These are phyloP conservation scores for Tenthredo notha DNA, from an alignment of 2,888 invertebrate genomes.

Conservation along the genomic window DNA sequence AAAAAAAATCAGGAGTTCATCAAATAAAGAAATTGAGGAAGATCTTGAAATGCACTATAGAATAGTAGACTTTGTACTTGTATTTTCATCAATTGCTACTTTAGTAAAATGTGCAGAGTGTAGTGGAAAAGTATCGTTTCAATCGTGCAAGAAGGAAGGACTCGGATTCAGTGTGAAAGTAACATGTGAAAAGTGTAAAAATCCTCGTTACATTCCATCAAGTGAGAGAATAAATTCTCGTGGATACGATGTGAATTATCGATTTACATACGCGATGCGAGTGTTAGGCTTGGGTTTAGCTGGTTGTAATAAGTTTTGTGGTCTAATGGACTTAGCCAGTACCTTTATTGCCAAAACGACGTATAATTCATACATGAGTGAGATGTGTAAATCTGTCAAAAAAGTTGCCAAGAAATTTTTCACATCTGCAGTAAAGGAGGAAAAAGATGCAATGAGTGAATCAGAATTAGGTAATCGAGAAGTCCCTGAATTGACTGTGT, in stretches of 20 bases:
- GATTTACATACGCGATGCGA: constrained; percentile 62
- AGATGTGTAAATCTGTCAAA: constrained; percentile 52
- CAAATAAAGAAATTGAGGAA: constrained; percentile 48
- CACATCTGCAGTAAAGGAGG: constrained; percentile 56
- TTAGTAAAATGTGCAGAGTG: constrained; percentile 60
- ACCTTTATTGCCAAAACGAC: constrained; percentile 54
- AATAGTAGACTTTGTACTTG: constrained; percentile 60
- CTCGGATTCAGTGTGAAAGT: constrained; percentile 60
- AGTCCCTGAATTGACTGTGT: constrained; percentile 54
- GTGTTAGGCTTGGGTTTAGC: constrained; percentile 59
- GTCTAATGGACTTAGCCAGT: constrained; percentile 57
- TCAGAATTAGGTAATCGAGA: constrained; percentile 49
- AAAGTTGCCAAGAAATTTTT: constrained; percentile 54
- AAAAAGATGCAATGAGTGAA: constrained; percentile 55
- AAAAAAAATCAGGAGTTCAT: constrained; percentile 58
- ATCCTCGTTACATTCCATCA: constrained; percentile 57
- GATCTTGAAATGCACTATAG: constrained; percentile 59
- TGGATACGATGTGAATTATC: constrained; percentile 59
- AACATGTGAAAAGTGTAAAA: constrained; percentile 60
- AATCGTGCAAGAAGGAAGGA: constrained; percentile 58
- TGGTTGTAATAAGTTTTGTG: constrained; percentile 60
- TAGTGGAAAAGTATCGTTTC: constrained; percentile 59
- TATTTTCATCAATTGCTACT: constrained; percentile 60
- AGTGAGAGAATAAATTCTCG: constrained; percentile 59
- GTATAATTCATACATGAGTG: constrained; percentile 53